Conservation (phyloP, 2,797 vertebrate genomes). For the Hypotaenidia philippensis region DNA sequence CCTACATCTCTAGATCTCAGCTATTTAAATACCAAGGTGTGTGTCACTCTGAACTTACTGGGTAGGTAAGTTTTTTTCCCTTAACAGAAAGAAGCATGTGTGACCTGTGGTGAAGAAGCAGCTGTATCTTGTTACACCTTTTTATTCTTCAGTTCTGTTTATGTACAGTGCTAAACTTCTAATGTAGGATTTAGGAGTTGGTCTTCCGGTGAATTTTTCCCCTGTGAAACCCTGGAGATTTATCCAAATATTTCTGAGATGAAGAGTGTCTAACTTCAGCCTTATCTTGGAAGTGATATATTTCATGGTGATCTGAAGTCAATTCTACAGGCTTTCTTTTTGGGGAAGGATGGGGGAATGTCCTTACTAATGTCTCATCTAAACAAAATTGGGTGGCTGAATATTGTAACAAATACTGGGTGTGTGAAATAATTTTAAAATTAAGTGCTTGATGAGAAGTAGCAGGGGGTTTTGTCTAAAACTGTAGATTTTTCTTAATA, state of each 20-base stretch:
- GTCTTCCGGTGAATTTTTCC: background rate
- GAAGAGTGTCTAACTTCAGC: background rate
- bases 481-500: too few relatives aligned
- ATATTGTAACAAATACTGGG: background rate
- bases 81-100: background rate
- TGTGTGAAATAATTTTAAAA: background rate
- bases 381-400: background rate
- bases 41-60: conserved; percentile 34
- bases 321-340: background rate
- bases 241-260: background rate
- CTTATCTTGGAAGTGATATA: background rate
- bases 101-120: background rate
- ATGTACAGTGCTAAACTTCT: background rate
- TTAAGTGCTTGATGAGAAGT: background rate
- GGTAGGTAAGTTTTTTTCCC: background rate
- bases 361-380: background rate
- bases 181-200: background rate
- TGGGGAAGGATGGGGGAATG: background rate
- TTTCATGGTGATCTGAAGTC: background rate
- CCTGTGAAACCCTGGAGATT: background rate
- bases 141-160: background rate
- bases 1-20: conserved; percentile 48
- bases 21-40: conserved; percentile 45
- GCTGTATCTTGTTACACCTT: background rate
- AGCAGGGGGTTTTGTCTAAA: too few relatives aligned